A percentile compares a stretch with the other conserved stretches of the same genome.
Evolutionary conservation across 2,113 vertebrate genomes (phyloP).

Genomic region (Lampris megalopsis): DNA sequence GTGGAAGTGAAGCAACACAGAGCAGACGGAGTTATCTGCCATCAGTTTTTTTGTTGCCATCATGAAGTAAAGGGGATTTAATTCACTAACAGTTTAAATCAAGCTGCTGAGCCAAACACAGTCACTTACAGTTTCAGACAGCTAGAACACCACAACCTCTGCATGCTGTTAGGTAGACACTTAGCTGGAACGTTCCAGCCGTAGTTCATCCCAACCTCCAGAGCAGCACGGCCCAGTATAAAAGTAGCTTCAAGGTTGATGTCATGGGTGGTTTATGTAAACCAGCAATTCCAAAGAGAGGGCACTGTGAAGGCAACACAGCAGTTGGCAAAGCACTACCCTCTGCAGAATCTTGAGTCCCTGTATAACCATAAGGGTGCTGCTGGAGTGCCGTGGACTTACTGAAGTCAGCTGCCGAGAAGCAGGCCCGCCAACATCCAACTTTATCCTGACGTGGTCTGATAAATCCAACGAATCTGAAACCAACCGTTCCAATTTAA

Average conservation of each 20-base stretch:
- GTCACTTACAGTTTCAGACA: no score
- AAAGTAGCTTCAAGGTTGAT: slow-evolving; percentile 52
- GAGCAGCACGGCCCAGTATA: background rate
- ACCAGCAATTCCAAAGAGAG: slow-evolving; percentile 47
- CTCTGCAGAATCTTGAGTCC: slow-evolving; percentile 63
- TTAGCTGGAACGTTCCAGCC: no score
- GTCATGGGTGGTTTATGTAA: slow-evolving; percentile 65
- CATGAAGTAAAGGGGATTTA: background rate
- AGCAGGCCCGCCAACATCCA: slow-evolving; percentile 8
- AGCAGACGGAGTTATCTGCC: no score
- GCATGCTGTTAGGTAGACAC: no score
- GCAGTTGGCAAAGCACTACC: slow-evolving; percentile 77
- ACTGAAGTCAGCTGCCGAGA: slow-evolving; percentile 37
- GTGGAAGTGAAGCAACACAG: no score
- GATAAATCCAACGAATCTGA: background rate
- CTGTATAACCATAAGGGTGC: slow-evolving; percentile 45
- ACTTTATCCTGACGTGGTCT: slow-evolving; percentile 4
- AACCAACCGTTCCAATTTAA: no score
- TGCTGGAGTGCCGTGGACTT: slow-evolving; percentile 32
- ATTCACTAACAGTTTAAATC: no score
- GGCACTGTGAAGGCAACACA: slow-evolving; percentile 55
- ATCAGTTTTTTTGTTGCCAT: background rate
- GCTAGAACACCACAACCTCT: no score
- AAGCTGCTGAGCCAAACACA: no score
- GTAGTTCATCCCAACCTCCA: no score